phyloP scores from a whole-genome alignment of 2,888 invertebrate species.

The Phragmatobia fuliginosa region DNA sequence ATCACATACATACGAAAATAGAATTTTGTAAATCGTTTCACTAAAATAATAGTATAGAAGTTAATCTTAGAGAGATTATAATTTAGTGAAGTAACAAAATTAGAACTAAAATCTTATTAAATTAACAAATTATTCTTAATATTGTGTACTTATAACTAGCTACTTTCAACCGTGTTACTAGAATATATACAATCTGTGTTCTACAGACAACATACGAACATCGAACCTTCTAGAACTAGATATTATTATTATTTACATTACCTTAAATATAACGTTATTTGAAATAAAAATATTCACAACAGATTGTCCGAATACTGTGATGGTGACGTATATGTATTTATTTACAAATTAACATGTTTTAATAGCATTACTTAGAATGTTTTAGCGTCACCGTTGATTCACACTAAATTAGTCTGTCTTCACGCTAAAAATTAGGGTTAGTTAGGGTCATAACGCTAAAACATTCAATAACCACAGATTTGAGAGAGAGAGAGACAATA shows the following conservation, averaged over 20 bases:
- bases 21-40: no score
- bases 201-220: constrained; percentile 63
- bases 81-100: no score
- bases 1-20: no score
- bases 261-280: constrained; percentile 32
- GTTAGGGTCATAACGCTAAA: no score
- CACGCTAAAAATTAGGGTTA: no score
- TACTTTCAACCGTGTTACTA: constrained; percentile 37
- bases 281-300: constrained; percentile 68
- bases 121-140: constrained; percentile 35
- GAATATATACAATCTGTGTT: constrained; percentile 59
- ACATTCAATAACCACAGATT: no score
- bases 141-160: constrained; percentile 35
- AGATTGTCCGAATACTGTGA: constrained; percentile 78
- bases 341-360: constrained; percentile 27
- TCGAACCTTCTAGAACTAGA: constrained; percentile 34
- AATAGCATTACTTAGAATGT: background rate
- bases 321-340: constrained; percentile 54
- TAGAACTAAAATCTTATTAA: constrained; percentile 25
- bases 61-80: no score
- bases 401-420: no score
- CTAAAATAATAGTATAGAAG: no score
- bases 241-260: constrained; percentile 59
- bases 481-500: no score
- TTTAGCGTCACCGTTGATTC: no score